Evolutionary conservation across 2,797 vertebrate genomes (phyloP), one percentile per base, ranked within the genome.

Genomic region (Aeoliscus strigatus): DNA sequence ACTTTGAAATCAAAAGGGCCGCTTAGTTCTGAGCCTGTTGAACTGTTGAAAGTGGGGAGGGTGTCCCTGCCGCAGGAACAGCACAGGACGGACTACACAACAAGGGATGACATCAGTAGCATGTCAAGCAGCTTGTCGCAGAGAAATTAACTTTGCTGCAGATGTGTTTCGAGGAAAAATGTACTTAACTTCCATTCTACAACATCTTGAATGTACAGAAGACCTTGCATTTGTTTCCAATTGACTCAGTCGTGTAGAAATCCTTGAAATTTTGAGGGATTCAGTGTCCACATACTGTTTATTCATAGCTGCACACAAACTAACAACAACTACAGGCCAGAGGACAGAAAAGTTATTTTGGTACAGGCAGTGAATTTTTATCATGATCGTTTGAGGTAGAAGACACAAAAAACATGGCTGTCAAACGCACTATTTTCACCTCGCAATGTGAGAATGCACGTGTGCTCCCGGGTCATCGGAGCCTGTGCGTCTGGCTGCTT

Each of bases 101-200:
- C 29, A 5, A 60, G 49, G n/a, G 45, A 73, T 79, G 70, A 79
- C 77, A 66, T 76, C 65, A 73, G 64, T 62, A 43, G 69, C 72
- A 65, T 74, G 71, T 70, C 61, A 80, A 82, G 71, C 69, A 73
- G 57, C 60, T 54, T 1, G 1, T 49, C 33, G 27, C 40, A 23
- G 11, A 27, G 27, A 51, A 62, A 49, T 7, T 23, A 23, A 23
- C 8, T 23, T 23, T 3, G 24, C 24, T 25, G 24, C 24, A 25
- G 5, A 7, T 8, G 8, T 8, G 24, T 21, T 21, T 21, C 18
- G 3, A 6, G 18, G 18, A 6, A n/a, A n/a, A n/a, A n/a, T n/a
- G n/a, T n/a, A n/a, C n/a, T n/a, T n/a, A n/a, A n/a, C n/a, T n/a
- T n/a, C n/a, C n/a, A n/a, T n/a, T n/a, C n/a, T n/a, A n/a, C n/a